Base-by-base conservation (phyloP, 2,113 vertebrate species). In the Pungitius pungitius region DNA sequence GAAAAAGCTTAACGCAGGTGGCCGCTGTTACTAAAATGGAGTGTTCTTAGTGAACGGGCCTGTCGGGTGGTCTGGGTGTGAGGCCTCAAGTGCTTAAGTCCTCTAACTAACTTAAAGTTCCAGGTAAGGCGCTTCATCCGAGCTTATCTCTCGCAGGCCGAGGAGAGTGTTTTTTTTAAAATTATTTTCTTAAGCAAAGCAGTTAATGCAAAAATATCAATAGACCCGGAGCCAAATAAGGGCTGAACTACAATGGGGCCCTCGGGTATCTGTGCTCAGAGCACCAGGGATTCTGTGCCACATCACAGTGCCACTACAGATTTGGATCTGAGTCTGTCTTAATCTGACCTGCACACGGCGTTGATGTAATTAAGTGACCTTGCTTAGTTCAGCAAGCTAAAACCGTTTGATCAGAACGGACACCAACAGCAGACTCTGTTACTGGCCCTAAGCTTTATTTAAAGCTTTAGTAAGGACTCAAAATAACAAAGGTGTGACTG, bases 381-480 rank as follows among this genome's bases (percentile, higher is more conserved):
- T 73, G 43, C 63, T 57, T 37, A 33, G 57, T 58, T 77, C 37
- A 75, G 63, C 18, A 27, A 51, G 64, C 54, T 77, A 6, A 78
- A 81, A 60, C 49, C 43, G 18, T 74, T 81, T 78, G 67, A 87
- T 83, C 54, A 65, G 71, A 80, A 20, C 51, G 80, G 74, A 90
- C 77, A 54, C 35, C 18, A 83, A 61, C 65, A 55, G 59, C 65
- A 64, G 82, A 80, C 63, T 81, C 55, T 60, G 69, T 67, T 14
- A 35, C 43, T 52, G 26, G 20, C 12, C 4, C 40, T 11, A n/a
- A 15, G 52, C n/a, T 82, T 59, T 51, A 49, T 39, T 56, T 43
- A n/a, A n/a, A n/a, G n/a, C n/a, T n/a, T n/a, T n/a, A n/a, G 45
- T n/a, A 68, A 43, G 22, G 18, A 7, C 42, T 15, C 15, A 6